Evolutionary conservation across 2,888 invertebrate species (phyloP), one percentile per base, ranked within the genome.

Genomic region (Acronicta leporina): DNA sequence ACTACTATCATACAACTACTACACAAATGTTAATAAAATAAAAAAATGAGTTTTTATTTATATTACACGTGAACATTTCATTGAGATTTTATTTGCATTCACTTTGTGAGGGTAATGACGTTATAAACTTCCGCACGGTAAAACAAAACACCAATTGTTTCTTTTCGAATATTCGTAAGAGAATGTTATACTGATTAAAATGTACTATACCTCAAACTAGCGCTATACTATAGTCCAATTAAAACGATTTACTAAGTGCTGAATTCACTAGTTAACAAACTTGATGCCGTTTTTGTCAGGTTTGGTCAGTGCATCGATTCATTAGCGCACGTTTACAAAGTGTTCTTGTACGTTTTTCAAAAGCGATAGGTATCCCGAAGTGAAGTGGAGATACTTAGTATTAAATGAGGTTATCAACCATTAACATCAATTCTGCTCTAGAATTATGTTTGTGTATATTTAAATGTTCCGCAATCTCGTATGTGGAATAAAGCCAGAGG

Each of bases 1-100:
- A 64, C 56, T 33, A 47, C 46, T 72, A 72, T 72, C 69, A 54
- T 67, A 54, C 56, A 71, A 61, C 42, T 16, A 35, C 50, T 30
- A 42, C 48, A 53, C 30, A 38, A n/a, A n/a, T 46, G 46, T 61
- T 50, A 42, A 49, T 67, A 62, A 66, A n/a, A n/a, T n/a, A n/a
- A n/a, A n/a, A n/a, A 71, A 54, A 72, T 38, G n/a, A 38, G 20
- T 40, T 51, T 62, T 44, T 58, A 69, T 51, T 71, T 51, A 51
- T 57, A 57, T 45, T 40, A 30, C 16, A 57, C 61, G 20, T 35
- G 40, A 55, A 49, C 45, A 38, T 56, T 59, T 53, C 61, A 59
- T 43, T 65, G 53, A 51, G 48, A 69, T 60, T 62, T 48, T 13
- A 41, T 63, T 58, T 52, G 59, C 52, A 63, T 60, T 51, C 49